Evolutionary conservation across 2,113 vertebrate genomes (phyloP), one percentile per base, ranked within the genome.

Genomic region (Phoenicopterus ruber): DNA sequence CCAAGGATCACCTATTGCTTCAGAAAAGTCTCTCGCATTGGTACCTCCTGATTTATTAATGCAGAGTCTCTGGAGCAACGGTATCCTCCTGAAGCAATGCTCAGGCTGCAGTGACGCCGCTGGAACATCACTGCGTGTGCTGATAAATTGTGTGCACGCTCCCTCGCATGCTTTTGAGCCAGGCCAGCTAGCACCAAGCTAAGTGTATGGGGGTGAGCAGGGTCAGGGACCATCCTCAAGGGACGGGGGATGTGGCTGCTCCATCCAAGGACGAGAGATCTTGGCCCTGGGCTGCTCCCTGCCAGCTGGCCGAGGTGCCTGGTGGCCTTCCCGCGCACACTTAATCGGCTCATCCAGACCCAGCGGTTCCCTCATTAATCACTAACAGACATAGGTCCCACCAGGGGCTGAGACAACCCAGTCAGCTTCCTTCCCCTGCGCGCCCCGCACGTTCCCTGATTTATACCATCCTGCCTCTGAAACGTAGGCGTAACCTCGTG

Each of bases 11-110:
- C 26, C 29, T 74, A 2, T 8, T 34, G 29, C 24, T 84, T 71
- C 59, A 59, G 65, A 74, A 71, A 70, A 55, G 20, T n/a, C 40
- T 80, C 25, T 57, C 63, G 19, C 21, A 3, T 34, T 73, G 34
- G 7, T 17, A 49, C 11, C 26, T 83, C n/a, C n/a, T 78, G 46
- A 59, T 86, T 69, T 15, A 71, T 47, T 54, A 24, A 20, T 10
- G 25, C 46, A 73, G 49, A 2, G 11, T 10, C 34, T 34, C 17
- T 40, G 54, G 46, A 90, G 54, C 1, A 3, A 13, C 0, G 0
- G 12, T 5, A 9, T 16, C 49, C 20, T 52, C 31, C 72, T 49
- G 59, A 66, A 70, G 63, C 7, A 16, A 20, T 6, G 21, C 32
- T 66, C 0, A 0, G 59, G 19, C 40, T 62, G 50, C 63, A 65